These are phyloP conservation scores for Thecocarcelia acutangulata DNA, from an alignment of 2,888 invertebrate species.

Conservation along the genomic window DNA sequence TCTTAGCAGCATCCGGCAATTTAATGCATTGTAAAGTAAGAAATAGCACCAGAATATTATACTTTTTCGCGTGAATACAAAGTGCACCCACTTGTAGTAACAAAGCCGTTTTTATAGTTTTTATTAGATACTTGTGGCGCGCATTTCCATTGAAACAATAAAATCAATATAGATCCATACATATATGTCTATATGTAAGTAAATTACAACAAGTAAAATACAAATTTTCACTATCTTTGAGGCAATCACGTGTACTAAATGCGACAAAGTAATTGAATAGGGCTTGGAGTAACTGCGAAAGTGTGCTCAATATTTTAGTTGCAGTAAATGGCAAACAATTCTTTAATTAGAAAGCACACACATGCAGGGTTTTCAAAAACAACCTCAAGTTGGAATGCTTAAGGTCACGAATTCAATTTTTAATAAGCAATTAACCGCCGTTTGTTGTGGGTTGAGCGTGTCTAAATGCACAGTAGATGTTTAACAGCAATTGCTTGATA, in stretches of 20 bases:
- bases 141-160: constrained; percentile 38
- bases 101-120: constrained; percentile 42
- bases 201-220: too few species aligned
- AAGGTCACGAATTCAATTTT: not conserved
- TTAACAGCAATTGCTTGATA: too few species aligned
- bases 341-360: constrained; percentile 5
- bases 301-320: too few species aligned
- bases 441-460: too few species aligned
- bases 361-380: too few species aligned
- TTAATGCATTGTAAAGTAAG: constrained; percentile 59
- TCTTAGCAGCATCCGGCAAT: constrained; percentile 49
- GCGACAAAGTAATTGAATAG: too few species aligned
- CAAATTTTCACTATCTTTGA: constrained; percentile 21
- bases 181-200: too few species aligned
- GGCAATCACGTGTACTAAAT: not conserved
- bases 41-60: constrained; percentile 43
- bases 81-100: not conserved
- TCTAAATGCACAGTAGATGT: too few species aligned
- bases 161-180: constrained; percentile 9
- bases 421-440: too few species aligned
- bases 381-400: constrained; percentile 13
- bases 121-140: constrained; percentile 9
- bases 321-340: constrained; percentile 2
- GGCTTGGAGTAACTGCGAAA: too few species aligned
- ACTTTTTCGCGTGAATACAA: not conserved